phyloP scores from a whole-genome alignment of 92 coral and sea anemone species.

The Siderastrea siderea region DNA sequence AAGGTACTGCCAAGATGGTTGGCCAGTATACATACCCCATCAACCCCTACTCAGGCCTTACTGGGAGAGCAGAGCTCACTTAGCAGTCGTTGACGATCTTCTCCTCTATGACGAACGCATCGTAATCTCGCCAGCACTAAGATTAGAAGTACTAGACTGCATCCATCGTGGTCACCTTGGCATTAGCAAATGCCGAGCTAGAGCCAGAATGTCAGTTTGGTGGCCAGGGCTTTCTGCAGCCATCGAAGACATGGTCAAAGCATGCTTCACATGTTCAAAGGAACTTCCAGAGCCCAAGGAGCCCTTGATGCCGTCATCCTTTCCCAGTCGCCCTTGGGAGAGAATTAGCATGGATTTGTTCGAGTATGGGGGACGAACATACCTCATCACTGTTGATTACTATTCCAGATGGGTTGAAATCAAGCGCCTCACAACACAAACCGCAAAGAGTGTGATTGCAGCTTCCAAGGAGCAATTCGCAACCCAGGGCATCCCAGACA shows the following conservation, averaged over 20 bases:
- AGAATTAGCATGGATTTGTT: constrained; percentile 33
- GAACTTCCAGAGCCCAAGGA: constrained; percentile 39
- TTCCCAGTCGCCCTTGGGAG: constrained; percentile 55
- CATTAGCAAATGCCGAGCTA: constrained; percentile 63
- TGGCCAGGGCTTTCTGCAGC: constrained; percentile 62
- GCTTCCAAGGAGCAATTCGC: constrained; percentile 55
- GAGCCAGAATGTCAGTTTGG: constrained; percentile 71
- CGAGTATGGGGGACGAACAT: constrained; percentile 42
- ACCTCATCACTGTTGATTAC: constrained; percentile 52
- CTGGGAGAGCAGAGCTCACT: constrained; percentile 66
- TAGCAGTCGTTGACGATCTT: constrained; percentile 67
- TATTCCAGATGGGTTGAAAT: constrained; percentile 72
- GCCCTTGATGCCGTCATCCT: constrained; percentile 50
- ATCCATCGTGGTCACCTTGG: constrained; percentile 73
- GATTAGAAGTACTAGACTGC: constrained; percentile 65
- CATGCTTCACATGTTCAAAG: constrained; percentile 49
- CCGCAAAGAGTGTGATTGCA: constrained; percentile 17
- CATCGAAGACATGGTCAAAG: constrained; percentile 30
- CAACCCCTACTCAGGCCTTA: constrained; percentile 66
- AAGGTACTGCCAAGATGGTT: constrained; percentile 54
- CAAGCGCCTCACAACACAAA: constrained; percentile 16
- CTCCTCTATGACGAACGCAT: constrained; percentile 68
- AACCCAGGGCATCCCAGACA: constrained; percentile 64
- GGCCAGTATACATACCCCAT: constrained; percentile 75
- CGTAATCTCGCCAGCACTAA: constrained; percentile 66